A percentile compares a stretch with the other conserved stretches of the same genome.
phyloP scores from a whole-genome alignment of 2,113 vertebrate genomes.

The Agelaius phoeniceus region DNA sequence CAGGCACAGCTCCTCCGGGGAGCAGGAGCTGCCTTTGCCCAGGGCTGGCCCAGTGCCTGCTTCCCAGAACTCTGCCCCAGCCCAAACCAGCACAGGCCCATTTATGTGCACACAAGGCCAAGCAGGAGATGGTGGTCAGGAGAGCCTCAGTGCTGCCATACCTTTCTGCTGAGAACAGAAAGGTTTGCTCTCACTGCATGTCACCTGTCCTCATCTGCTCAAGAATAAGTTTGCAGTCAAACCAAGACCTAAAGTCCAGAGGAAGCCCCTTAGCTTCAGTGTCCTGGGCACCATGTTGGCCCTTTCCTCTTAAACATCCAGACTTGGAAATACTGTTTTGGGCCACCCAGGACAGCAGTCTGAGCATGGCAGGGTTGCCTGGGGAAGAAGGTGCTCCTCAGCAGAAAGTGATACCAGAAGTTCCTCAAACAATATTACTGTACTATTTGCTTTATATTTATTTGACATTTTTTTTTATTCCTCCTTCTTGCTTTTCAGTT shows the following conservation, averaged over 20 bases:
- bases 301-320: background rate
- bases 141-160: background rate
- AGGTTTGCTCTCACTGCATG: background rate
- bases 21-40: background rate
- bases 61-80: background rate
- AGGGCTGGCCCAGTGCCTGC: background rate
- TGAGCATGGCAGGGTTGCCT: background rate
- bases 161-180: background rate
- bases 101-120: background rate
- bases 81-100: background rate
- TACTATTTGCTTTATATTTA: background rate
- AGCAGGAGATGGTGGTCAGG: background rate
- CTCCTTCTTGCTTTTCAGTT: conserved; percentile 25
- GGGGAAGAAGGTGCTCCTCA: background rate
- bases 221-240: background rate
- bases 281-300: background rate
- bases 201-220: background rate
- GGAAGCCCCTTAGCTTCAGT: background rate
- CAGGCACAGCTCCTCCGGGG: background rate
- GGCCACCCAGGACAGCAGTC: background rate
- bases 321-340: background rate
- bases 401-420: background rate
- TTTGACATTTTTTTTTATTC: background rate
- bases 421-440: background rate
- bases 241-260: background rate